Base-by-base conservation (phyloP, 2,888 invertebrate species). In the Tortrix viridana region DNA sequence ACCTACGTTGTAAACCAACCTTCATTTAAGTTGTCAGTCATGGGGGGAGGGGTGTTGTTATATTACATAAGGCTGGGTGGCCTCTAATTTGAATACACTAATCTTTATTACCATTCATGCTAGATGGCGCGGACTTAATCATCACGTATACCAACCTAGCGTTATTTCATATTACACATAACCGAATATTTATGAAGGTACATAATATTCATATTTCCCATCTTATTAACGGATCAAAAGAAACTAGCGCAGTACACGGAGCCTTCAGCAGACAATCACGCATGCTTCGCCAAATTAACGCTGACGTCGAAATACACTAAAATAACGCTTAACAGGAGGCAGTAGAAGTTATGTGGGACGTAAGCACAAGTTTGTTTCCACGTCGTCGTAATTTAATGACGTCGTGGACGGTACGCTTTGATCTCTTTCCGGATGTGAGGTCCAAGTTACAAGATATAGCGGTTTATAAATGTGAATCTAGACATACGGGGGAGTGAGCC, bases 341-440 rank as follows among this genome's bases (percentile, higher is more conserved):
- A 2, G 19, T 62, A 72, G 73, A 67, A 63, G 72, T 54, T 48
- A 16, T 12, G 20, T 44, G 38, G 47, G 52, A 38, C 44, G 76
- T 46, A 70, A 54, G 67, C 49, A 65, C 55, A 65, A 74, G 73
- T 70, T 68, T 71, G 77, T 78, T 74, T 72, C 77, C 72, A 75
- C 69, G 74, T 77, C 76, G 80, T 74, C 81, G 80, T 84, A 82
- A 81, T 85, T 84, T 86, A 86, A 86, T 85, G 85, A 86, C 82
- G 85, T 84, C 86, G 81, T 79, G 77, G 79, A 82, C 79, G 77
- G 81, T 74, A 80, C 76, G 82, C 85, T 86, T 86, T 86, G 85
- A 86, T 85, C 77, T 82, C 74, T 78, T 79, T 81, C 73, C 63
- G 67, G 71, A 74, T 61, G 74, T 72, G 16, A 76, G 78, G 81